Percentiles rank a stretch among this genome's conserved stretches.
phyloP scores from a whole-genome alignment of 2,113 vertebrate species.

The Loxodonta africana region DNA sequence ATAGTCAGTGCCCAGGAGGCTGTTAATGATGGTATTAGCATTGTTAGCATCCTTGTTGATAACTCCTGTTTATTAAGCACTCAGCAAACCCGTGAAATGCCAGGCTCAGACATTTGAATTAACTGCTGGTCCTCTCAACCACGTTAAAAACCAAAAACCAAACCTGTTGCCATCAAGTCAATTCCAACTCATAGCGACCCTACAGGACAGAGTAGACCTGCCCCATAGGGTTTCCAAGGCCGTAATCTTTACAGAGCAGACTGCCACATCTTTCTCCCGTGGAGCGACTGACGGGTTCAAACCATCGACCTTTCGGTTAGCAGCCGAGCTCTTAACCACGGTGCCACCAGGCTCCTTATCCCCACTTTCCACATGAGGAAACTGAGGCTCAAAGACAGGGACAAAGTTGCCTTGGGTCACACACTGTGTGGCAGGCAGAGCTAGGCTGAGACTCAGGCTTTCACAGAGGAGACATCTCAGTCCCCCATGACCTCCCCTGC shows the following conservation, averaged over 20 bases:
- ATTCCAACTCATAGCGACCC: background rate
- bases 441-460: background rate
- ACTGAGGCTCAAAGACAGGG: background rate
- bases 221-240: background rate
- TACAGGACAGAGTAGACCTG: background rate
- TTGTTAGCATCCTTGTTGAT: background rate
- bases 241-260: background rate
- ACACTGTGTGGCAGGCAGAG: background rate
- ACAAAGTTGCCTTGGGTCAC: background rate
- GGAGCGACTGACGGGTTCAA: background rate
- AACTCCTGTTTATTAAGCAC: background rate
- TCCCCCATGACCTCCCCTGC: background rate
- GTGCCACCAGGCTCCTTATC: background rate
- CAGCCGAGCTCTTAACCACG: background rate
- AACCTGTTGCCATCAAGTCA: background rate
- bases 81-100: background rate
- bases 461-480: background rate
- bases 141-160: background rate
- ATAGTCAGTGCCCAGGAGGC: rapidly evolving
- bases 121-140: background rate
- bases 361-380: background rate
- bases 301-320: background rate
- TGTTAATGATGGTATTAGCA: rapidly evolving
- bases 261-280: background rate
- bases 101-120: rapidly evolving